Evolutionary conservation across 2,888 invertebrate genomes (phyloP).

Genomic region (Teinopalpus imperialis): DNA sequence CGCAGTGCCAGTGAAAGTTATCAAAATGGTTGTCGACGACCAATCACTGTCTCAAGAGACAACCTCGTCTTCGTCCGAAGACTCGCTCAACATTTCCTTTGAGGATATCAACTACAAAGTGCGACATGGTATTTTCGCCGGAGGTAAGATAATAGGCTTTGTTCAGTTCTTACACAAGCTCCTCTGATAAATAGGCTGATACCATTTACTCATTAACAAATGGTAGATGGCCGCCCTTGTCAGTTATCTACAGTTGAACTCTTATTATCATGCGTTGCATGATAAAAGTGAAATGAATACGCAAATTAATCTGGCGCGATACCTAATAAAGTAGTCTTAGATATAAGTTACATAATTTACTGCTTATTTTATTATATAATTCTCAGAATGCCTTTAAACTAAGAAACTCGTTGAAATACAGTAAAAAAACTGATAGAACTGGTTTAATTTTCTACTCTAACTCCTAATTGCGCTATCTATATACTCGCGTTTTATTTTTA

Average conservation of each 20-base stretch:
- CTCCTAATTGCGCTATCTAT: too few species aligned
- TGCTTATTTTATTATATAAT: constrained; percentile 16
- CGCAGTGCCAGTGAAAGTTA: constrained; percentile 44
- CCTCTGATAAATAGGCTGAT: constrained; percentile 21
- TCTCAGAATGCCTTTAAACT: constrained; percentile 6
- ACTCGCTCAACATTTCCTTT: constrained; percentile 85
- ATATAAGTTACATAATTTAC: constrained; percentile 17
- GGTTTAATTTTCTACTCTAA: constrained; percentile 11
- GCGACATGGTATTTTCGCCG: constrained; percentile 78
- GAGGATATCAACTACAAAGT: constrained; percentile 85
- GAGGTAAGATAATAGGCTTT: constrained; percentile 63
- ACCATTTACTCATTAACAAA: constrained; percentile 30
- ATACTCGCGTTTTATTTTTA: too few species aligned
- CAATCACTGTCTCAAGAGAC: constrained; percentile 65
- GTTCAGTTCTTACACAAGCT: constrained; percentile 16
- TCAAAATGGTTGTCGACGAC: constrained; percentile 60
- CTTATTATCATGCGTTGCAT: constrained; percentile 35
- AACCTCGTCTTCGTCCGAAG: constrained; percentile 60
- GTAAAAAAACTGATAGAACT: constrained; percentile 11
- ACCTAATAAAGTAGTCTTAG: constrained; percentile 1
- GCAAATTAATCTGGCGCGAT: constrained; percentile 13
- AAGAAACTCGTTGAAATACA: constrained; percentile 2
- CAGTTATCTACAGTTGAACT: constrained; percentile 39
- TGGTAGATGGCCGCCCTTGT: constrained; percentile 29
- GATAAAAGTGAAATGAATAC: constrained; percentile 36